Base-by-base conservation (phyloP, 2,797 vertebrate species). In the Sebastes kiyomatsui region DNA sequence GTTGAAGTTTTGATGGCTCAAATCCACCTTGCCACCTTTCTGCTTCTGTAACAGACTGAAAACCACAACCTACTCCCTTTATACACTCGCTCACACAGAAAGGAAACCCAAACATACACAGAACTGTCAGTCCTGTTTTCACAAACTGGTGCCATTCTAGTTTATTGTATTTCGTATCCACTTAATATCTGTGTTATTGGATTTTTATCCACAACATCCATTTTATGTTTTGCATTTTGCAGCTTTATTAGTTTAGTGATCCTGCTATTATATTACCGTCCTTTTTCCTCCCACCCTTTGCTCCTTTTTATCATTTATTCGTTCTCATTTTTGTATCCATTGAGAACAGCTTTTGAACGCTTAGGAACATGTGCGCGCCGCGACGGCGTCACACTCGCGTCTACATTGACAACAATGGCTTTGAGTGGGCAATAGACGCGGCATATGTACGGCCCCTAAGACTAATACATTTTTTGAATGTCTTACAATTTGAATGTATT, bases 121-220 rank as follows among this genome's bases (percentile, higher is more conserved):
- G 12, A 62, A 23, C 38, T 54, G 61, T 35, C 59, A 52, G 52
- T 66, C 23, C 12, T 70, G 25, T 56, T 72, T 67, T 52, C 35
- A 75, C 14, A 59, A 60, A 66, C 67, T 27, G 18, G 16, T 22
- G 8, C 25, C 22, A 61, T 72, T 78, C 64, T 12, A 49, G 38
- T 78, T 74, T 52, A 70, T 65, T 30, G 30, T 28, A 69, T 65
- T 82, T 69, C 18, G 27, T 71, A 61, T 67, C 67, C 42, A 61
- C 25, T 66, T 61, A 54, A 67, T 60, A 35, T 68, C 56, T 67
- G 18, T 72, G 35, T 70, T 75, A 75, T 55, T 70, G 55, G 22
- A 61, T 74, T 74, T 65, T 72, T 84, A 72, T 74, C 65, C 16
- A 20, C 14, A 69, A 22, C 35, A 77, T 77, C 32, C 16, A 65